These are phyloP conservation scores for Trichomalopsis sarcophagae DNA, from an alignment of 1,140 invertebrate species.

Conservation along the genomic window DNA sequence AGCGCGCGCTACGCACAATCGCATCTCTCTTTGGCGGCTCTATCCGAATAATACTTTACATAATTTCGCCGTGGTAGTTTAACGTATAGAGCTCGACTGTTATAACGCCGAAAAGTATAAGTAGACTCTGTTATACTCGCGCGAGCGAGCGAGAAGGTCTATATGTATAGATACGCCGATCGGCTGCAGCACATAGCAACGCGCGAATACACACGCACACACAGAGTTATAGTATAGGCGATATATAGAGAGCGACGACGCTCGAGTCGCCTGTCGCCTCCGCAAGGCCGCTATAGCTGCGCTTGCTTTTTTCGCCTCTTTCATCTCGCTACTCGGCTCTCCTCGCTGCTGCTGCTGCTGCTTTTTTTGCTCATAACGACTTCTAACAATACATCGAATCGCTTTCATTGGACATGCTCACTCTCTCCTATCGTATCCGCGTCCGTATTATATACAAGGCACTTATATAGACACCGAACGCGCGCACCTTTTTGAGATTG, in stretches of 20 bases:
- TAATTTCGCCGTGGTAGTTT: too few species aligned
- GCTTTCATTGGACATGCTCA: constrained; percentile 35
- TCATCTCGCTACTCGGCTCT: neutral
- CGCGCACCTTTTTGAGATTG: constrained; percentile 28
- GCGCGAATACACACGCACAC: neutral
- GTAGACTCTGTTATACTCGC: neutral
- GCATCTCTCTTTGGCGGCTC: too few species aligned
- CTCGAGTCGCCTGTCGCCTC: constrained; percentile 22
- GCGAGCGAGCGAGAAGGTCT: neutral
- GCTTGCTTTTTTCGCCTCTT: constrained; percentile 22
- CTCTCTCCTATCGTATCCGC: neutral
- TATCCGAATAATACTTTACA: too few species aligned
- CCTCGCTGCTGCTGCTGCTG: neutral
- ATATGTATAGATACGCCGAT: constrained; percentile 23
- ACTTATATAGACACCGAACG: neutral
- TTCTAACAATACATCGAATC: constrained; percentile 45
- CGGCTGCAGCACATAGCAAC: neutral
- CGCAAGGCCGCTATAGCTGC: constrained; percentile 44
- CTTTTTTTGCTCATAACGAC: neutral
- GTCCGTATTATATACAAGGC: neutral
- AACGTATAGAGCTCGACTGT: neutral
- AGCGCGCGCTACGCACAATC: too few species aligned
- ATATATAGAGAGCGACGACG: neutral
- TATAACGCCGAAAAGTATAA: constrained; percentile 19
- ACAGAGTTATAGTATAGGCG: neutral